A percentile compares a stretch with the other conserved stretches of the same genome.
These are phyloP conservation scores for Vannuccia rotundouncinata DNA, from an alignment of 2,888 invertebrate genomes.

Conservation along the genomic window DNA sequence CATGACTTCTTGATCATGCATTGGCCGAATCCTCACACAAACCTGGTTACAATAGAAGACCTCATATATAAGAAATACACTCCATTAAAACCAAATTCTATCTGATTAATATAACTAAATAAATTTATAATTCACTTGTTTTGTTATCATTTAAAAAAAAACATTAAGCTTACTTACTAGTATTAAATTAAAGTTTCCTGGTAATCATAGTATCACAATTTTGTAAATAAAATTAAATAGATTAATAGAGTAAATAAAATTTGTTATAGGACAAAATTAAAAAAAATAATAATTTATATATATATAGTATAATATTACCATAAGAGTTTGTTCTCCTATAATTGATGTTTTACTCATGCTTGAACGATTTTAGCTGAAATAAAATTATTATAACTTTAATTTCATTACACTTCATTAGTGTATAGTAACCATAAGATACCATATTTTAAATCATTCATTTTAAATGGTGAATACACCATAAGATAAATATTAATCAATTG, in stretches of 20 bases:
- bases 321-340: background rate
- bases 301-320: background rate
- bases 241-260: background rate
- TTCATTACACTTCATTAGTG: too few relatives aligned
- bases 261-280: background rate
- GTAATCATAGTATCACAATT: background rate
- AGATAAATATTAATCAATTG: too few relatives aligned
- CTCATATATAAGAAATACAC: background rate
- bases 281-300: background rate
- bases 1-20: constrained; percentile 66
- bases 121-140: too few relatives aligned
- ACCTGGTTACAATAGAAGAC: constrained; percentile 69
- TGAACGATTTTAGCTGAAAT: background rate
- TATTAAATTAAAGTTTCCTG: too few relatives aligned
- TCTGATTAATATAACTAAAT: too few relatives aligned
- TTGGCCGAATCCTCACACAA: constrained; percentile 79
- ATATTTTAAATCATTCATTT: too few relatives aligned
- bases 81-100: background rate
- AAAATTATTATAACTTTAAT: too few relatives aligned
- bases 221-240: background rate
- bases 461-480: too few relatives aligned
- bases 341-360: background rate
- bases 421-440: too few relatives aligned
- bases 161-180: too few relatives aligned
- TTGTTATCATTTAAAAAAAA: too few relatives aligned